A percentile compares a stretch with the other conserved stretches of the same genome.
These are phyloP conservation scores for Gymnosoma rotundatum DNA, from an alignment of 2,888 invertebrate species.

Conservation along the genomic window DNA sequence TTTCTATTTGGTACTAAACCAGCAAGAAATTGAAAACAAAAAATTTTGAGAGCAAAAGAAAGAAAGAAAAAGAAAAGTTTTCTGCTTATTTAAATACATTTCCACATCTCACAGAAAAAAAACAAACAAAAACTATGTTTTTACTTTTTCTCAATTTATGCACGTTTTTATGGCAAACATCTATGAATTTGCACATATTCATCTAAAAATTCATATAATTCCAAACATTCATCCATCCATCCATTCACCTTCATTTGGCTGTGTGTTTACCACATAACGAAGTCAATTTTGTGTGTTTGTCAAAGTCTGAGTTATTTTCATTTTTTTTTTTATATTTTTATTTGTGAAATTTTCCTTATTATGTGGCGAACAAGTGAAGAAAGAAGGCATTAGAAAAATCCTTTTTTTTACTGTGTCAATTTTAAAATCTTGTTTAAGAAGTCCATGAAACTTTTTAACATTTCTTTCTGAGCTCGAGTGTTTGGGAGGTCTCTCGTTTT, in stretches of 20 bases:
- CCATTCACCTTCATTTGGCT: not conserved
- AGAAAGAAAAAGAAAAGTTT: slow-evolving; percentile 28
- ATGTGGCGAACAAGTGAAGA: slow-evolving; percentile 31
- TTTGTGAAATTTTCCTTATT: not conserved
- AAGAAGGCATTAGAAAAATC: not conserved
- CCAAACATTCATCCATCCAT: not conserved
- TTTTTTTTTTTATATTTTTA: not conserved
- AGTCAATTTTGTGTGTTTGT: slow-evolving; percentile 51
- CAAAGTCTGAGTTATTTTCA: not conserved
- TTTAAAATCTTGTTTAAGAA: not conserved
- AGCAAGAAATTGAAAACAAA: slow-evolving; percentile 10
- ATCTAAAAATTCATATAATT: slow-evolving; percentile 26
- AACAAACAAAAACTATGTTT: slow-evolving; percentile 1
- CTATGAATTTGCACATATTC: slow-evolving; percentile 35
- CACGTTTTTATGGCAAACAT: slow-evolving; percentile 54
- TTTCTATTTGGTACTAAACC: slow-evolving; percentile 34
- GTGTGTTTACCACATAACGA: slow-evolving; percentile 52
- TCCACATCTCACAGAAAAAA: not conserved
- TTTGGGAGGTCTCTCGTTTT: too few species aligned
- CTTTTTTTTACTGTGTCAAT: slow-evolving; percentile 8
- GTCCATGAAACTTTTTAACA: not conserved
- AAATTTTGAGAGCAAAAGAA: not conserved
- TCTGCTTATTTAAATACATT: slow-evolving; percentile 45
- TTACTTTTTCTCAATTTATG: slow-evolving; percentile 56
- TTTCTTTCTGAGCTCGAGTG: not conserved